phyloP scores from a whole-genome alignment of 2,888 invertebrate genomes.

The Gryllus longicercus region DNA sequence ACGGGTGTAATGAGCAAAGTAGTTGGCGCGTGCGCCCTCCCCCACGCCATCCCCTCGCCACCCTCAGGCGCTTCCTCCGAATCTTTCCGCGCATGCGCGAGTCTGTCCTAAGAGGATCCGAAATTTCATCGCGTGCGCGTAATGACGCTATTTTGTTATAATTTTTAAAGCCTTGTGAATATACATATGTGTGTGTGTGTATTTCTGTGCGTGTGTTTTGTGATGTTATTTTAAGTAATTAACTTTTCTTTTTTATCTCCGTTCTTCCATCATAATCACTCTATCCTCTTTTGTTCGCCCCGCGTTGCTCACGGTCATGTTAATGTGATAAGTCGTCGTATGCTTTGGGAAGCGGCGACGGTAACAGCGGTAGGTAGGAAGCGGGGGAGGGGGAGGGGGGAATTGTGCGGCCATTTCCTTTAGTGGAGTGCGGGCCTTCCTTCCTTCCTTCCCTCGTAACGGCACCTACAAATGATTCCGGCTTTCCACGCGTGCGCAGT shows the following conservation, averaged over 20 bases:
- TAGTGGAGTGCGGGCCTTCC: too few species aligned
- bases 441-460: too few species aligned
- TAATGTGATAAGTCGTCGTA: conserved; percentile 18
- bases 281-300: background rate
- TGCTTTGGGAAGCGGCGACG: background rate
- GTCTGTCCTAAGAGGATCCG: background rate
- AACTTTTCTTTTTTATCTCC: conserved; percentile 26
- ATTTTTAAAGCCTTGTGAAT: background rate
- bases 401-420: background rate
- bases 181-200: background rate
- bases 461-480: too few species aligned
- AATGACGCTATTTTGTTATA: conserved; percentile 7
- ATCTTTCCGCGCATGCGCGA: too few species aligned
- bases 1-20: too few species aligned
- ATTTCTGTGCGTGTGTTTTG: conserved; percentile 27
- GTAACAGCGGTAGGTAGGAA: background rate
- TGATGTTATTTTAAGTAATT: conserved; percentile 30
- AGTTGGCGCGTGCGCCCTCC: too few species aligned
- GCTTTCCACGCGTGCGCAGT: too few species aligned
- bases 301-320: background rate
- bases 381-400: background rate
- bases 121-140: conserved; percentile 12
- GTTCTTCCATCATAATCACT: background rate
- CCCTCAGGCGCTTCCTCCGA: too few species aligned
- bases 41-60: too few species aligned